Evolutionary conservation across 1,140 invertebrate genomes (phyloP).

Genomic region (Anthonomus grandis): DNA sequence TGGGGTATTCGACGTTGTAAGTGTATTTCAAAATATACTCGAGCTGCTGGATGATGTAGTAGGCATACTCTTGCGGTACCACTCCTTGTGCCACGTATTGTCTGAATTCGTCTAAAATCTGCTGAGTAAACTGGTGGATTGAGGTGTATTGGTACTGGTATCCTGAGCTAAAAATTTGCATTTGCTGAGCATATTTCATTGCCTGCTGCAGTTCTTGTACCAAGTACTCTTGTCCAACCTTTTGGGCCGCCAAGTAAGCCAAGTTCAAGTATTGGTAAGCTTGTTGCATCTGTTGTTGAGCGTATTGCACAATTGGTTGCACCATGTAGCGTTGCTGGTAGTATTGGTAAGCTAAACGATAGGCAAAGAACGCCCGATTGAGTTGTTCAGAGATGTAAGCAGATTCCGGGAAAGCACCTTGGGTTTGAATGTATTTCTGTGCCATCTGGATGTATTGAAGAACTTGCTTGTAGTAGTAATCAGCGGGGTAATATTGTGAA

Average conservation of each 20-base stretch:
- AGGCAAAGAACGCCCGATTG: too few relatives aligned
- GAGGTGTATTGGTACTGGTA: too few relatives aligned
- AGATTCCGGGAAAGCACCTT: too few relatives aligned
- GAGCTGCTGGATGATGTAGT: conserved; percentile 8
- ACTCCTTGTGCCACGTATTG: conserved; percentile 5
- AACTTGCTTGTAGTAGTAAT: too few relatives aligned
- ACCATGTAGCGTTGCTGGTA: too few relatives aligned
- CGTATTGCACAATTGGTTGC: too few relatives aligned
- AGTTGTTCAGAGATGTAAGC: too few relatives aligned
- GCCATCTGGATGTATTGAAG: too few relatives aligned
- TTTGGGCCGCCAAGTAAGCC: not conserved
- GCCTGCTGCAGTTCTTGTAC: not conserved
- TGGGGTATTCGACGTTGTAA: not conserved
- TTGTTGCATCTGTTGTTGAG: too few relatives aligned
- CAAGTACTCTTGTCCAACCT: not conserved
- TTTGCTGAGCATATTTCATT: not conserved
- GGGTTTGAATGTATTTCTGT: too few relatives aligned
- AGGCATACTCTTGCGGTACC: conserved; percentile 5
- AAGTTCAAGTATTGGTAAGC: not conserved
- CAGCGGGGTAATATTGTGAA: too few relatives aligned
- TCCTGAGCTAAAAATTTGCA: not conserved
- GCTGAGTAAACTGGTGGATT: conserved; percentile 7
- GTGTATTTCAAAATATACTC: conserved; percentile 3
- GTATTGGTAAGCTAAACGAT: too few relatives aligned
- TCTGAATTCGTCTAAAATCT: conserved; percentile 3